phyloP scores from a whole-genome alignment of 2,797 vertebrate species.

The Chelonia mydas region DNA sequence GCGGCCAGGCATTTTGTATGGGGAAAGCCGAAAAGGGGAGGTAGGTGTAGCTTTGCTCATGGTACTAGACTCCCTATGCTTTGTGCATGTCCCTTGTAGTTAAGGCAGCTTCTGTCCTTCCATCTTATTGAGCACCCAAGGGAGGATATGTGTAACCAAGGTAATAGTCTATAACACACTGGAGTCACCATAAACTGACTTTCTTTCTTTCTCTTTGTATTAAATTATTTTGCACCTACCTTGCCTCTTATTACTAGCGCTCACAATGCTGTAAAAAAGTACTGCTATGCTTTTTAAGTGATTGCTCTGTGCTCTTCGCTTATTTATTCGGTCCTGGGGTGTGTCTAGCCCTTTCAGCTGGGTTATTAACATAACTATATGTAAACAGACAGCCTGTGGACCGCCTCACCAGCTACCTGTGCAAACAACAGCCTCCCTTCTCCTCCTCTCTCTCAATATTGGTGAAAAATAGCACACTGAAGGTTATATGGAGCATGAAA shows the following conservation, averaged over 20 bases:
- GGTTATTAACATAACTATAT: not conserved
- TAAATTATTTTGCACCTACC: not conserved
- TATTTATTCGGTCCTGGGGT: slow-evolving; percentile 20
- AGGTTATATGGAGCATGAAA: slow-evolving; percentile 74
- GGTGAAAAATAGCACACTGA: slow-evolving; percentile 65
- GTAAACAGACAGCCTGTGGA: not conserved
- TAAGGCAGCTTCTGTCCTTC: not conserved
- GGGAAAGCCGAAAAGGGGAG: too few species aligned
- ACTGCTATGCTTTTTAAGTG: not conserved
- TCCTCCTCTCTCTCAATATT: slow-evolving; percentile 10
- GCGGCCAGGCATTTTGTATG: too few species aligned
- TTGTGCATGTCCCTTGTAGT: too few species aligned
- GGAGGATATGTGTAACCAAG: too few species aligned
- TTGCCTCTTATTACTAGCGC: not conserved
- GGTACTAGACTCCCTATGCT: too few species aligned
- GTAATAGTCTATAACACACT: too few species aligned
- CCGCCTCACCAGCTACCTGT: slow-evolving; percentile 9
- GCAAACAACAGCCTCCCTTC: slow-evolving; percentile 21
- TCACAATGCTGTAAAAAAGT: not conserved
- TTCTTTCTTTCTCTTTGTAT: not conserved
- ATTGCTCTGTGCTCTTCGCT: not conserved
- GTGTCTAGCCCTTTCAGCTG: not conserved
- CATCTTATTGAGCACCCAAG: too few species aligned
- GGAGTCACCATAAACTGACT: not conserved
- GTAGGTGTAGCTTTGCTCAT: too few species aligned